Base-by-base conservation (phyloP, 2,113 vertebrate genomes). In the Herpetotheres cachinnans region DNA sequence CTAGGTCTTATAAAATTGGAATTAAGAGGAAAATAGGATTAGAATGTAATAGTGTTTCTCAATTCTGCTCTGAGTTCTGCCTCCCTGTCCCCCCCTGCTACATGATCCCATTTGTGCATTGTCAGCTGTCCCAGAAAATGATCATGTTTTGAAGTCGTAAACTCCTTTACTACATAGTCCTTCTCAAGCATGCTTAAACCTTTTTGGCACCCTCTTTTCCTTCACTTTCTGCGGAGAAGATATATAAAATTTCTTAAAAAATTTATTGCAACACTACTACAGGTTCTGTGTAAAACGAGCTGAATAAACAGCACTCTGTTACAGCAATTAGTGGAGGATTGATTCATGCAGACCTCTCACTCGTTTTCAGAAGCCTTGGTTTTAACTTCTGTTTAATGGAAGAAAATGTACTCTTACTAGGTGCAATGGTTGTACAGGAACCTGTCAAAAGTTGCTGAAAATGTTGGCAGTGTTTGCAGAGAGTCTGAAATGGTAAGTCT, bases 21-120 rank as follows among this genome's bases (percentile, higher is more conserved):
- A 71, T 52, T 74, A 42, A 66, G 34, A 85, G 6, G 38, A 11
- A 84, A 91, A 76, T 19, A 69, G 29, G 19, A 58, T 70, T 70
- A 86, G 15, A 82, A 52, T 21, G 15, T 9, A 56, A 25, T 4
- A 1, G 2, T 7, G 2, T 65, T 92, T 86, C 44, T 62, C 46
- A 62, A 0, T 15, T 34, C 25, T 36, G 9, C 16, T 78, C 22
- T 29, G 26, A 71, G 34, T 29, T 74, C 18, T 13, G 6, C 2
- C 4, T 10, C 7, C 10, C 11, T 9, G 6, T 14, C 6, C 16
- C 16, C 1, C 1, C 2, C 24, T 0, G 0, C 16, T 44, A 59
- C 16, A 32, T 10, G 6, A 30, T 54, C 49, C 89, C 30, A 66
- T 73, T 86, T 69, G 7, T 52, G 10, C 36, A 24, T 46, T 69